Conservation (phyloP, 2,888 invertebrate species). For the Tipula unca region DNA sequence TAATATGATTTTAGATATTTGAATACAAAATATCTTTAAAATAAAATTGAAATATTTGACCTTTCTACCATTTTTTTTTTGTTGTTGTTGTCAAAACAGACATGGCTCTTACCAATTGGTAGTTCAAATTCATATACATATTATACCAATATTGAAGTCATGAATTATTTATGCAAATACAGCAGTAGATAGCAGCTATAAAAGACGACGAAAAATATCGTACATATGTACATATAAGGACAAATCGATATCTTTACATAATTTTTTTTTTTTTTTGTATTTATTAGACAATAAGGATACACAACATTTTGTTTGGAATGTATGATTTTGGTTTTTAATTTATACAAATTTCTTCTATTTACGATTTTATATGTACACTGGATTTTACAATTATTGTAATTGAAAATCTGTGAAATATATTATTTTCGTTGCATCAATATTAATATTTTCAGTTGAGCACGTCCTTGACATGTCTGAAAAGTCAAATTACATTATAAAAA, state of each 20-base stretch:
- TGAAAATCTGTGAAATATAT: background rate
- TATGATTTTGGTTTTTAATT: background rate
- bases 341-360: no score
- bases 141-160: background rate
- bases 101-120: background rate
- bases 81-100: background rate
- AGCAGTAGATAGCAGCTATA: background rate
- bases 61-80: background rate
- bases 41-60: background rate
- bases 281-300: background rate
- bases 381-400: background rate
- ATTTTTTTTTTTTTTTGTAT: background rate
- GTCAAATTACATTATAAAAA: background rate
- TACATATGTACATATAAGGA: background rate
- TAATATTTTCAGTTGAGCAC: background rate
- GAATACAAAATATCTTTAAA: no score
- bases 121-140: background rate
- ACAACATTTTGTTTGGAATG: background rate
- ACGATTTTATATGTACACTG: no score
- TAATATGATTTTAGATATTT: no score
- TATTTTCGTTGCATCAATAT: background rate
- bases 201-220: background rate
- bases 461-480: background rate
- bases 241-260: background rate
- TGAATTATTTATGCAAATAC: conserved; percentile 8